Base-by-base conservation (phyloP, 2,113 vertebrate genomes). In the Pseudonaja textilis region DNA sequence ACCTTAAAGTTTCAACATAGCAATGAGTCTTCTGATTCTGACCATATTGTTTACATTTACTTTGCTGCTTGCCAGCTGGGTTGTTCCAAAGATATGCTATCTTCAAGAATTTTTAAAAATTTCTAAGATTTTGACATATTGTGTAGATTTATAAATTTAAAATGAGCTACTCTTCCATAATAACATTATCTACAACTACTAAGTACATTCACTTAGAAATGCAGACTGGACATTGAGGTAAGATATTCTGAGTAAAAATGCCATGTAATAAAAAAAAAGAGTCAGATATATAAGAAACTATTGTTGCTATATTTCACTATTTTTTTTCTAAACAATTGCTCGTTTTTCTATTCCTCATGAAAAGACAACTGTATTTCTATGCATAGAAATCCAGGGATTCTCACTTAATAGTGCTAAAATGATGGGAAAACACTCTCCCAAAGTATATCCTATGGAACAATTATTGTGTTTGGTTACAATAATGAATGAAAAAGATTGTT, bases 1-100 rank as follows among this genome's bases (percentile, higher is more conserved):
- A 94, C 94, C 93, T 45, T 74, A n/a, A 93, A 91, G 89, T 57
- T 89, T 42, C 87, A 92, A 86, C 52, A 22, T 87, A 64, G 59
- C 20, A 42, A 45, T 87, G 92, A 45, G 10, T 16, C n/a, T 64
- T 54, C 42, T 52, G 57, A 1, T 29, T 52, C 22, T 90, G 85
- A 88, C 81, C 91, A 81, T 90, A 91, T 89, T 5, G 14, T 56
- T 93, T 94, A 91, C 89, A 20, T 91, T 93, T 0, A 0, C 20
- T 92, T 89, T 88, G 89, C 20, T n/a, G 29, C 45, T 52, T 89
- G 91, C 64, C 88, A 55, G 64, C 93, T 92, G 87, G 29, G 91
- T 57, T 87, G 89, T 90, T 95, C 26, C 59, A 1, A 0, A 47
- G n/a, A 1, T 39, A 47, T 50, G 11, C 64, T 26, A 2, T 9